Evolutionary conservation across 2,888 invertebrate species (phyloP), one percentile per base, ranked within the genome.

Genomic region (Nebria brevicollis): DNA sequence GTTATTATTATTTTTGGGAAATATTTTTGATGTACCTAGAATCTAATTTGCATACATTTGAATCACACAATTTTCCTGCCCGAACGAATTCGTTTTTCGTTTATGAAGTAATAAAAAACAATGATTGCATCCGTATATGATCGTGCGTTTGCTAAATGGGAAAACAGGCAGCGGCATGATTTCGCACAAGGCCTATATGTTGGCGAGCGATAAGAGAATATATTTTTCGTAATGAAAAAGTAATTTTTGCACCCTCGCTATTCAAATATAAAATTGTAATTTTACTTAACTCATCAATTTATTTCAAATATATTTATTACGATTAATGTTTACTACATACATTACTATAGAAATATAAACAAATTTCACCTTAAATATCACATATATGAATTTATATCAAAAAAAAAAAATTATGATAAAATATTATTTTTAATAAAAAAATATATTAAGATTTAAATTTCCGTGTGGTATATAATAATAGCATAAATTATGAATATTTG

Each of bases 81-180:
- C 8, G 54, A 54, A 54, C 54, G 54, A 54, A 54, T 54, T 11
- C 54, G 54, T 54, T 54, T 54, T 54, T 54, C 54, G 54, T 54
- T 54, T 54, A 54, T 54, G 54, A 54, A 54, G 54, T 54, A 54
- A 54, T 54, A 54, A 54, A 54, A 54, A 54, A 54, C 54, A 54
- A 54, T 54, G 54, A 54, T 54, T 54, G 54, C 54, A 34, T 54
- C 54, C 54, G 54, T 13, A 13, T 54, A 54, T 54, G 54, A 54
- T 54, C 54, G 54, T 54, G 54, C 54, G 54, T 8, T 54, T 11
- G 54, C 11, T 54, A 54, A 54, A 54, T 54, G 54, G 11, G 54
- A 54, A 54, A 8, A 54, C 54, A 8, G 54, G 13, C 54, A 8
- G 54, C 13, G 2, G 11, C 8, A 7, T 54, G 54, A 54, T 1